Percentiles rank a stretch among this genome's conserved stretches.
Conservation (phyloP, 2,113 vertebrate genomes). For the Nothocercus nigrocapillus region DNA sequence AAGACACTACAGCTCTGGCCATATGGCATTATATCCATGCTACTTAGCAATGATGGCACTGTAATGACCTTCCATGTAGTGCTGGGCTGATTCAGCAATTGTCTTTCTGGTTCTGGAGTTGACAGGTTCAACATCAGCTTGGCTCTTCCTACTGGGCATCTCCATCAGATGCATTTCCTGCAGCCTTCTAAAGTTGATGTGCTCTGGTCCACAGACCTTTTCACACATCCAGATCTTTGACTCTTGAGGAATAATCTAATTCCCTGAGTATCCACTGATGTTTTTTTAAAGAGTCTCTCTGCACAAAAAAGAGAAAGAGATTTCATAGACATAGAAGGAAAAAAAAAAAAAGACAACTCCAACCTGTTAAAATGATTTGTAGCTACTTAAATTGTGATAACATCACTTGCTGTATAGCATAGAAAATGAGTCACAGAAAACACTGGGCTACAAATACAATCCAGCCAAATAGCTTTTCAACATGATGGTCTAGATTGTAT, state of each 20-base stretch:
- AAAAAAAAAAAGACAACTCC: background rate
- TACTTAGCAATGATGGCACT: background rate
- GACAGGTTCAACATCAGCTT: background rate
- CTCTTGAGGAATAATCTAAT: background rate
- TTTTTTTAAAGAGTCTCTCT: background rate
- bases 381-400: background rate
- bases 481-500: background rate
- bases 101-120: background rate
- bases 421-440: conserved; percentile 2
- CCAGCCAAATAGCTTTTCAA: background rate
- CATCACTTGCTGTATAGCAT: background rate
- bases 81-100: background rate
- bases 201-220: background rate
- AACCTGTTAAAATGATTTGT: background rate
- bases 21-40: too few relatives aligned
- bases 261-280: background rate
- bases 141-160: background rate
- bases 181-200: background rate
- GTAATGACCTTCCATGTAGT: background rate
- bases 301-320: background rate
- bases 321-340: background rate
- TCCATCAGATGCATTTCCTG: background rate
- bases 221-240: background rate
- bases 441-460: background rate
- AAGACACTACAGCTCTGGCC: background rate